A percentile compares a stretch with the other conserved stretches of the same genome.
These are phyloP conservation scores for Bubo blakistoni DNA, from an alignment of 2,113 vertebrate species.

Conservation along the genomic window DNA sequence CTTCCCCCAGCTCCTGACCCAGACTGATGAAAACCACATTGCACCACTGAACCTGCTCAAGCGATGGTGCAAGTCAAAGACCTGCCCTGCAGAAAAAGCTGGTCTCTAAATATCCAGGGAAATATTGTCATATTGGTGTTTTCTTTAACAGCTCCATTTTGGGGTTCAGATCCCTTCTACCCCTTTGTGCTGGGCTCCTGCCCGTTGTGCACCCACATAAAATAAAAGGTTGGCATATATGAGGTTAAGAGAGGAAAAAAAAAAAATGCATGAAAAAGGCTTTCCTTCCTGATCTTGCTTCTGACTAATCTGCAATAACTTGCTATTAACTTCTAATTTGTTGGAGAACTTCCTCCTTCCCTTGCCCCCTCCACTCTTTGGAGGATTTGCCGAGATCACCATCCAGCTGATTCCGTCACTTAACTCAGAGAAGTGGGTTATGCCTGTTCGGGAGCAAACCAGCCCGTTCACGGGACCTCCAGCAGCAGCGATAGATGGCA, in stretches of 20 bases:
- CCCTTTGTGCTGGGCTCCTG: background rate
- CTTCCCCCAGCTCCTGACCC: background rate
- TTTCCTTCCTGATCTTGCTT: background rate
- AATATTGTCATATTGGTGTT: background rate
- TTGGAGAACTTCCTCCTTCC: background rate
- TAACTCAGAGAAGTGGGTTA: rapidly evolving
- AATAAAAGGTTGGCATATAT: background rate
- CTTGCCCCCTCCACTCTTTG: too few species aligned
- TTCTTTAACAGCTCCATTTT: background rate
- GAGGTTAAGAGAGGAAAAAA: background rate
- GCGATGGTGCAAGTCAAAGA: background rate
- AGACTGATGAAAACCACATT: rapidly evolving
- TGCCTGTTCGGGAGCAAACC: background rate
- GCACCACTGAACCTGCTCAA: too few species aligned
- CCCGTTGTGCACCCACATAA: background rate
- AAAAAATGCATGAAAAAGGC: background rate
- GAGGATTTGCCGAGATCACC: background rate
- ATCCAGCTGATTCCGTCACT: background rate
- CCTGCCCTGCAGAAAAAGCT: background rate
- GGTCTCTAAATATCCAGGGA: background rate
- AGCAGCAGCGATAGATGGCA: background rate
- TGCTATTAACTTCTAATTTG: too few species aligned
- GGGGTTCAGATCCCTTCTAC: background rate
- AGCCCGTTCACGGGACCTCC: background rate
- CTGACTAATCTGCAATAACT: background rate